Evolutionary conservation across 2,888 invertebrate genomes (phyloP).

Genomic region (Synergus laeviventris): DNA sequence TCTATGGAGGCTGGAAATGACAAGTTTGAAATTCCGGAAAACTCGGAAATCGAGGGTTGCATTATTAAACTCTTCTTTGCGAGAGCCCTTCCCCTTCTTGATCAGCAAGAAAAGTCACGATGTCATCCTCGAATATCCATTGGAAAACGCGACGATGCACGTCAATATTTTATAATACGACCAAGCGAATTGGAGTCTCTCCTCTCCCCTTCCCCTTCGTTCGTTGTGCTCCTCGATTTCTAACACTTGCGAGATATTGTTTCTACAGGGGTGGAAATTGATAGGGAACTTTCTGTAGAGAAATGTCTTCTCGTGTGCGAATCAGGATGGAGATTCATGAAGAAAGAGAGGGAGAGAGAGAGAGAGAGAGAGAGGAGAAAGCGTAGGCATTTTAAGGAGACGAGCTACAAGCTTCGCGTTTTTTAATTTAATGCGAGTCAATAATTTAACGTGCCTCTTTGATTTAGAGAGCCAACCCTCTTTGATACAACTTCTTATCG

Average conservation of each 20-base stretch:
- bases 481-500: conserved; percentile 50
- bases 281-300: conserved; percentile 59
- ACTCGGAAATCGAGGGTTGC: conserved; percentile 69
- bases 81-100: conserved; percentile 28
- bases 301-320: conserved; percentile 54
- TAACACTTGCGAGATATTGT: conserved; percentile 60
- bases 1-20: conserved; percentile 47
- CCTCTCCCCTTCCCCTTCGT: background rate
- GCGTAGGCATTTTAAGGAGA: conserved; percentile 49
- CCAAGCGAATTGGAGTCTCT: conserved; percentile 49
- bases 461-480: conserved; percentile 60
- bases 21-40: conserved; percentile 64
- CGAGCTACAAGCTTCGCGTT: conserved; percentile 53
- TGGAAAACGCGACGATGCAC: conserved; percentile 54
- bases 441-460: conserved; percentile 68
- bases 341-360: conserved; percentile 49
- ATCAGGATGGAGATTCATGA: conserved; percentile 46
- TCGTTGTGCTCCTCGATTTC: conserved; percentile 49
- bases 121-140: conserved; percentile 61
- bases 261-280: conserved; percentile 63
- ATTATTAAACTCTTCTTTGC: conserved; percentile 64
- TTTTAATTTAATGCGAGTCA: conserved; percentile 70
- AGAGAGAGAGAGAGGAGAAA: conserved; percentile 14
- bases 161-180: conserved; percentile 62
- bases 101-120: conserved; percentile 48